A percentile compares a stretch with the other conserved stretches of the same genome.
Evolutionary conservation across 35 echinoderm and acorn worm genomes (phyloP).

Genomic region (Lytechinus variegatus): DNA sequence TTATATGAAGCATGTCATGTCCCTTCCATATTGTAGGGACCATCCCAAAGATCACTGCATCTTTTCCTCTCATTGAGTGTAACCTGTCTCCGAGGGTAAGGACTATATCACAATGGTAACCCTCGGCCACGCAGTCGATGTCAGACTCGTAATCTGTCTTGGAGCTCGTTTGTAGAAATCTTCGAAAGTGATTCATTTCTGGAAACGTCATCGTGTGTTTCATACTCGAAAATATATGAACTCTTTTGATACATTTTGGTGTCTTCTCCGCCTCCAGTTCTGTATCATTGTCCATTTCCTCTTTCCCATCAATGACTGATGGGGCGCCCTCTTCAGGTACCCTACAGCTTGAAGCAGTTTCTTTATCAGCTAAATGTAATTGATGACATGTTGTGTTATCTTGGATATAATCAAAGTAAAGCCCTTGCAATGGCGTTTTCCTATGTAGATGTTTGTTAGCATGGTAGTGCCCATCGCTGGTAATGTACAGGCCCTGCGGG

Average conservation of each 20-base stretch:
- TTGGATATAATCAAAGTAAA: too few species aligned
- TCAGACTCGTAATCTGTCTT: background rate
- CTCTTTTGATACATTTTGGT: background rate
- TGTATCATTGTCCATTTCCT: too few species aligned
- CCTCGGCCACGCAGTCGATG: background rate
- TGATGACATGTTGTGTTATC: too few species aligned
- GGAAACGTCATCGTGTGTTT: background rate
- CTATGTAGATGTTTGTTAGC: too few species aligned
- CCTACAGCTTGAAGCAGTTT: too few species aligned
- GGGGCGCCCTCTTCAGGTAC: too few species aligned
- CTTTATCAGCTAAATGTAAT: too few species aligned
- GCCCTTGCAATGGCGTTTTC: too few species aligned
- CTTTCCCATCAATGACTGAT: too few species aligned
- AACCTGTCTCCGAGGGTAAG: background rate
- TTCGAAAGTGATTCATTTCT: background rate
- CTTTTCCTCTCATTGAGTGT: conserved; percentile 58
- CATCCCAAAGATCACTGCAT: conserved; percentile 75
- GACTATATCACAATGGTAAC: background rate
- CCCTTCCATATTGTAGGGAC: conserved; percentile 27
- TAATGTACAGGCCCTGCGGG: too few species aligned
- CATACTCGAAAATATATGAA: conserved; percentile 7
- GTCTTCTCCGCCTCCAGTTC: too few species aligned
- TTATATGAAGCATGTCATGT: background rate
- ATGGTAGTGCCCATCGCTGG: too few species aligned
- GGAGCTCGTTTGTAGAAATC: background rate